Evolutionary conservation across 2,888 invertebrate genomes (phyloP), one percentile per base, ranked within the genome.

Genomic region (Bombylius discolor): DNA sequence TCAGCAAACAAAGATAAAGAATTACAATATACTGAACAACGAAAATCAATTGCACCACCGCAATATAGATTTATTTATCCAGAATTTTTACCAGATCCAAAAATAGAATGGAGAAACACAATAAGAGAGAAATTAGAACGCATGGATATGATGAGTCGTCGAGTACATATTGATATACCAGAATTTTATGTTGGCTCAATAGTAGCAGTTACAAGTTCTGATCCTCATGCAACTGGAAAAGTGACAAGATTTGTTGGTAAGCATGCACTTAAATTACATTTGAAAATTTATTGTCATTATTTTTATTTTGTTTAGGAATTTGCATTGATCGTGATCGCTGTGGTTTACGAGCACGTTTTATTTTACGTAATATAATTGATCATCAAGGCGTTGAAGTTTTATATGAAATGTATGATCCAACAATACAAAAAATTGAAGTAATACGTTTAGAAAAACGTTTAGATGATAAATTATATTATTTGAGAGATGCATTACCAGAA

Each of bases 171-270:
- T 60, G 87, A 90, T 68, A 87, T 99, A 61, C 98, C 99, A 0
- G 97, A 98, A 71, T 99, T 99, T 78, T 99, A 97, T 78, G 96
- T 97, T 66, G 98, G 96, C 13, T 89, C 90, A 36, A 83, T 97
- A 58, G 64, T 98, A 68, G 88, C 92, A 42, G 93, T 97, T 0
- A 89, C 87, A 4, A 83, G 86, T 60, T 84, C 94, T 0, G 95
- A 97, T 72, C 80, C 79, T 5, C 89, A 93, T 77, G 82, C 92
- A 4, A 84, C 88, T 36, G 87, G 85, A 50, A 95, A 95, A 76
- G 77, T 80, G 0, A 90, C 84, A 66, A 81, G 84, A 67, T 94
- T 74, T 59, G 69, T 74, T 9, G 74, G 68, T 68, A 59, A 58
- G 39, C 11, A 36, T 36, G 36, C 9, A 36, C 9, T 8, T 36